A percentile compares a stretch with the other conserved stretches of the same genome.
These are phyloP conservation scores for Mellivora capensis DNA, from an alignment of 2,113 vertebrate species.

Conservation along the genomic window DNA sequence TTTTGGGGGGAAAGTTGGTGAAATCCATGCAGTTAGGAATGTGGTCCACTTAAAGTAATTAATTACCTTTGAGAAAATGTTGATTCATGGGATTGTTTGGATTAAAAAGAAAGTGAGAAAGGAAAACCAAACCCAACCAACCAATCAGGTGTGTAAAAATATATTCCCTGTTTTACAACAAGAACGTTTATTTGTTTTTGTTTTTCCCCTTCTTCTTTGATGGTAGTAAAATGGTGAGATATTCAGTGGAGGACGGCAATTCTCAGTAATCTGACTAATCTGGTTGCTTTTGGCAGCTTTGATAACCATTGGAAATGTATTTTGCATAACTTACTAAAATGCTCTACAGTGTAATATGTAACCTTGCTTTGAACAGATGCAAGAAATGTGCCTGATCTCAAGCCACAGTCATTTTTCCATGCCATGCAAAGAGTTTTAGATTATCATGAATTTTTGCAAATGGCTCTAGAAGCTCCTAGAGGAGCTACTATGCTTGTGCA, in stretches of 20 bases:
- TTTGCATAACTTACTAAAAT: conserved; percentile 82
- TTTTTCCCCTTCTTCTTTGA: background rate
- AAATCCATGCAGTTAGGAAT: background rate
- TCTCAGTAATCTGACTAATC: conserved; percentile 83
- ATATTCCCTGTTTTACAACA: conserved; percentile 77
- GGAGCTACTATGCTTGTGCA: conserved; percentile 71
- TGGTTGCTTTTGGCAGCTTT: conserved; percentile 85
- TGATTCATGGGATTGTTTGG: conserved; percentile 21
- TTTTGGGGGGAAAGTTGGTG: background rate
- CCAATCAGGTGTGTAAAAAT: conserved; percentile 67
- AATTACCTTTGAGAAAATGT: background rate
- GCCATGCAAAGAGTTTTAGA: conserved; percentile 55
- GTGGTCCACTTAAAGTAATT: background rate
- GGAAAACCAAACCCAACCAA: background rate
- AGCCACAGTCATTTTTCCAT: conserved; percentile 67
- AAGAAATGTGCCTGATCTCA: conserved; percentile 87
- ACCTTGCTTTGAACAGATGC: conserved; percentile 80
- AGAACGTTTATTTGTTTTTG: conserved; percentile 15
- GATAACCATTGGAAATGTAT: conserved; percentile 76
- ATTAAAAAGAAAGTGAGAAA: background rate
- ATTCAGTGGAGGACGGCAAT: conserved; percentile 29
- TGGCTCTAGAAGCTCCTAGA: conserved; percentile 57
- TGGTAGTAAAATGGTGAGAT: background rate
- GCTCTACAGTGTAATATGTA: conserved; percentile 72
- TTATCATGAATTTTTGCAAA: conserved; percentile 52